phyloP scores from a whole-genome alignment of 2,888 invertebrate genomes.

The Acanthosepion lycidas region DNA sequence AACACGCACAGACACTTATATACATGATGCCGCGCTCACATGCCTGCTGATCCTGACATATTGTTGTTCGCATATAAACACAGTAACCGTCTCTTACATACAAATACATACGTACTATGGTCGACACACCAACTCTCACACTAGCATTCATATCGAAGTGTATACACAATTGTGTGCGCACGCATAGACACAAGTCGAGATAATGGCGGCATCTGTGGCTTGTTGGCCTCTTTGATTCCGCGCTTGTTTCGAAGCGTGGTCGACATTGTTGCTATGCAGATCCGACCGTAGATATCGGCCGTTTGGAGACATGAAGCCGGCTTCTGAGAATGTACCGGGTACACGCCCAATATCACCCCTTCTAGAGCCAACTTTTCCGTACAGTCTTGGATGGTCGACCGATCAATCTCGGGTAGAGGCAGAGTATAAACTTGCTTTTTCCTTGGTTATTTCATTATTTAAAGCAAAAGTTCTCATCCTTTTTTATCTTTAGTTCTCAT shows the following conservation, averaged over 20 bases:
- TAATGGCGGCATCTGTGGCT: constrained; percentile 33
- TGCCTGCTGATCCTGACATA: background rate
- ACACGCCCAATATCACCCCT: background rate
- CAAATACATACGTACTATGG: background rate
- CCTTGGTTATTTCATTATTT: too few relatives aligned
- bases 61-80: background rate
- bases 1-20: too few relatives aligned
- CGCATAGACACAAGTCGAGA: background rate
- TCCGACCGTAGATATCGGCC: background rate
- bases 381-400: background rate
- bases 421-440: too few relatives aligned
- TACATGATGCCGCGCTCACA: too few relatives aligned
- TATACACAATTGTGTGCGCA: background rate
- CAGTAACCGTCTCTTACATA: background rate
- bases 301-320: background rate
- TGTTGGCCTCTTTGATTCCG: constrained; percentile 12
- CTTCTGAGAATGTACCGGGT: background rate
- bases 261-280: constrained; percentile 21
- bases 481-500: background rate
- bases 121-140: too few relatives aligned
- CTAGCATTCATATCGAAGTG: too few relatives aligned
- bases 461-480: background rate
- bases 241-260: constrained; percentile 33
- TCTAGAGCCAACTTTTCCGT: background rate
- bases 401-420: background rate